Percentiles rank a stretch among this genome's conserved stretches.
These are phyloP conservation scores for Patella pellucida DNA, from an alignment of 2,888 invertebrate species.

Conservation along the genomic window DNA sequence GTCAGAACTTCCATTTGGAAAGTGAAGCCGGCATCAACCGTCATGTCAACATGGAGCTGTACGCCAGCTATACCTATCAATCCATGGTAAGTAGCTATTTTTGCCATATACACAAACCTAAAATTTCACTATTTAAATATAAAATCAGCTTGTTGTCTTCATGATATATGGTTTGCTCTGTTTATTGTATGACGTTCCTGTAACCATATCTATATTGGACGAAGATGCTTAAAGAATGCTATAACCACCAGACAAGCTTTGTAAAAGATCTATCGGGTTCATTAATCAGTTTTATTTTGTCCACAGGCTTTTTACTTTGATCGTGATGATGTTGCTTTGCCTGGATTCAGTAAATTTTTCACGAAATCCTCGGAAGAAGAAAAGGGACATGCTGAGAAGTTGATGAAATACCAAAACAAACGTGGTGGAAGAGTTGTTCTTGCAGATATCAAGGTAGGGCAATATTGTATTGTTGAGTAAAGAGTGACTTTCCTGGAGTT, in stretches of 20 bases:
- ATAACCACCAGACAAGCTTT: too few relatives aligned
- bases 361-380: conserved; percentile 84
- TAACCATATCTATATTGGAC: too few relatives aligned
- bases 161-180: too few relatives aligned
- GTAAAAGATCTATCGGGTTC: too few relatives aligned
- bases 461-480: too few relatives aligned
- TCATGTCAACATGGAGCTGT: conserved; percentile 71
- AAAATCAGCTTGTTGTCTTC: too few relatives aligned
- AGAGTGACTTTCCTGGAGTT: too few relatives aligned
- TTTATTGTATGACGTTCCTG: too few relatives aligned
- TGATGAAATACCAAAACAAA: conserved; percentile 77
- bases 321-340: conserved; percentile 84
- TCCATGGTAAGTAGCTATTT: conserved; percentile 63
- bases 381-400: conserved; percentile 82
- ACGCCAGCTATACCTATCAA: conserved; percentile 69
- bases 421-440: conserved; percentile 83
- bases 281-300: too few relatives aligned
- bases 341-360: conserved; percentile 78
- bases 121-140: too few relatives aligned
- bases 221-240: too few relatives aligned
- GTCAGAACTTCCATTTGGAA: conserved; percentile 71
- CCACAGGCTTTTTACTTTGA: conserved; percentile 82
- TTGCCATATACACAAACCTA: too few relatives aligned
- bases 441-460: conserved; percentile 75
- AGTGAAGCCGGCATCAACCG: conserved; percentile 70